phyloP scores from a whole-genome alignment of 2,888 invertebrate species.

The Oeneis ivallda region DNA sequence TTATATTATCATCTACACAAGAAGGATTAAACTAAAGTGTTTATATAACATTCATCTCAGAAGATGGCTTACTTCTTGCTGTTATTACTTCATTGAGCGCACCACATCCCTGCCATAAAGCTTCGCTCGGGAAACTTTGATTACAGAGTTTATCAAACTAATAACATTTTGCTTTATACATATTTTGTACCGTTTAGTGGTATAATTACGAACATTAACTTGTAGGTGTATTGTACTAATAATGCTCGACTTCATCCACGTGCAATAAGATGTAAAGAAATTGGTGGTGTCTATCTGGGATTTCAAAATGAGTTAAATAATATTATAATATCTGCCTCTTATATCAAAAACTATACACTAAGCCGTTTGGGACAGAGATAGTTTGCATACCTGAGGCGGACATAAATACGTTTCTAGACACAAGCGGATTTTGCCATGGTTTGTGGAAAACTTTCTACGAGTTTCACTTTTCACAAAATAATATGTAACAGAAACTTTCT shows the following conservation, averaged over 20 bases:
- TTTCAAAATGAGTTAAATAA: no score
- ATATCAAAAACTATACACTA: no score
- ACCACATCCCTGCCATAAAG: conserved; percentile 15
- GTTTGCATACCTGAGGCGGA: no score
- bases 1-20: neutral
- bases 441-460: no score
- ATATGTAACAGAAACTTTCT: conserved; percentile 19
- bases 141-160: conserved; percentile 18
- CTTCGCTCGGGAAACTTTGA: conserved; percentile 8
- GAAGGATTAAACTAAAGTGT: neutral
- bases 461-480: neutral
- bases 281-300: no score
- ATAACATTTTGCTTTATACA: conserved; percentile 21
- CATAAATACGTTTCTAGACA: no score
- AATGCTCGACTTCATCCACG: no score
- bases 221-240: neutral
- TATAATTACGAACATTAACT: neutral
- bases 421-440: no score
- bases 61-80: conserved; percentile 3
- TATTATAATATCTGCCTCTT: no score
- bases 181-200: conserved; percentile 13
- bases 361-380: no score
- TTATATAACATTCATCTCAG: conserved; percentile 3
- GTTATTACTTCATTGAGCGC: conserved; percentile 13
- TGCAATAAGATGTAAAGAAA: no score